phyloP scores from a whole-genome alignment of 2,797 vertebrate genomes.

The Limnodromus scolopaceus region DNA sequence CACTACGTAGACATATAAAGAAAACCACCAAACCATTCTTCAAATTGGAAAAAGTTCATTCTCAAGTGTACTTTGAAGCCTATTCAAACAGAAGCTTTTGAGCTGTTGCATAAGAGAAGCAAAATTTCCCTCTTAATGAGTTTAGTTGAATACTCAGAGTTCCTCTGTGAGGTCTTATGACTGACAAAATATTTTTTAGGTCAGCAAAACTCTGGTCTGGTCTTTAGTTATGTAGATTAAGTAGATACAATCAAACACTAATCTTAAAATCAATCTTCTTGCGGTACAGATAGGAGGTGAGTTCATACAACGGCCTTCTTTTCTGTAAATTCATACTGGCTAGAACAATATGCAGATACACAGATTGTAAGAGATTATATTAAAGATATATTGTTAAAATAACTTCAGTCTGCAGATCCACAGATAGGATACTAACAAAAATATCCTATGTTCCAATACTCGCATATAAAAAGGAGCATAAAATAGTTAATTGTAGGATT shows the following conservation, averaged over 20 bases:
- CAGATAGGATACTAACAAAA: background rate
- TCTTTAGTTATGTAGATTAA: background rate
- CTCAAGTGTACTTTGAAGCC: background rate
- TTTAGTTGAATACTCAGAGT: background rate
- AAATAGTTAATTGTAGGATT: background rate
- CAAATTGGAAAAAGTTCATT: background rate
- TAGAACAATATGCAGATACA: background rate
- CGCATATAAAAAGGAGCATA: background rate
- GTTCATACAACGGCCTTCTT: background rate
- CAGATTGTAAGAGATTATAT: background rate
- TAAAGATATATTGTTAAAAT: background rate
- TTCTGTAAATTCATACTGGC: background rate
- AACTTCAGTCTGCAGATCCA: background rate
- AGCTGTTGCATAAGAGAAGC: background rate
- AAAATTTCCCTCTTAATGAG: background rate
- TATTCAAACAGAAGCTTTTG: background rate
- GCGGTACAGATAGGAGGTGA: rapidly evolving
- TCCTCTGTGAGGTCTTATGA: background rate
- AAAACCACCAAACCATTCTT: background rate
- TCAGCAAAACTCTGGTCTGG: background rate
- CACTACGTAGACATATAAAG: background rate
- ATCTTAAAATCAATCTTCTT: background rate
- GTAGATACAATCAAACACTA: background rate
- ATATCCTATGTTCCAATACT: background rate
- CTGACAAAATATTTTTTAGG: background rate